Evolutionary conservation across 2,888 invertebrate genomes (phyloP), one percentile per base, ranked within the genome.

Genomic region (Drosophila phalerata): DNA sequence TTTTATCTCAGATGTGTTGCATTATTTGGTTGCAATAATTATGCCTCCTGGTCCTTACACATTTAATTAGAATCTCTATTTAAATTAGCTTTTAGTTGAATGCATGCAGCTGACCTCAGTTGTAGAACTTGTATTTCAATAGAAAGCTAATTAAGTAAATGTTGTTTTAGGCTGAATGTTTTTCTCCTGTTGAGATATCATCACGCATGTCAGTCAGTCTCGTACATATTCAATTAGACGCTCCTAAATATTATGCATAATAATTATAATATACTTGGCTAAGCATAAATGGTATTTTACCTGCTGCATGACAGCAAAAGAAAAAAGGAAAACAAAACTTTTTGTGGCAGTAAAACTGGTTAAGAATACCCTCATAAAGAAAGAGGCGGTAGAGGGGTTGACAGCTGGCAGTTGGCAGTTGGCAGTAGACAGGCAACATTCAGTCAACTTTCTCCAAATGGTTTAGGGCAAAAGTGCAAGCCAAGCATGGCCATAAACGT

Each of bases 221-320:
- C 45, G 32, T 71, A 57, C 57, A 81, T 71, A 84, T 87, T 84
- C 85, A 85, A 84, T 84, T 84, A 85, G 88, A 71, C 56, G 70
- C 67, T 64, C 53, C 80, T 60, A 61, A 84, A 84, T 81, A 79
- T 85, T 79, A 85, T 84, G 82, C 83, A 87, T 74, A 79, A 77
- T 79, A 77, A 82, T 82, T 52, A 67, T 64, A 65, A 67, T 67
- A 63, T 68, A 67, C 62, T 62, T 60, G 67, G 58, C 62, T 61
- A 63, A 73, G 73, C 80, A 80, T 77, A 62, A 79, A 76, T 72
- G 61, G 17, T 60, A 51, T 58, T 71, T 49, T 58, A n/a, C 57
- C 45, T 28, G 32, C 48, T 34, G 60, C 22, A 67, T 56, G 57
- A 72, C 49, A 60, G 15, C 43, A 45, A 42, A 69, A 43, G 55